Base-by-base conservation (phyloP, 2,797 vertebrate genomes). In the Pyrocephalus nanus region DNA sequence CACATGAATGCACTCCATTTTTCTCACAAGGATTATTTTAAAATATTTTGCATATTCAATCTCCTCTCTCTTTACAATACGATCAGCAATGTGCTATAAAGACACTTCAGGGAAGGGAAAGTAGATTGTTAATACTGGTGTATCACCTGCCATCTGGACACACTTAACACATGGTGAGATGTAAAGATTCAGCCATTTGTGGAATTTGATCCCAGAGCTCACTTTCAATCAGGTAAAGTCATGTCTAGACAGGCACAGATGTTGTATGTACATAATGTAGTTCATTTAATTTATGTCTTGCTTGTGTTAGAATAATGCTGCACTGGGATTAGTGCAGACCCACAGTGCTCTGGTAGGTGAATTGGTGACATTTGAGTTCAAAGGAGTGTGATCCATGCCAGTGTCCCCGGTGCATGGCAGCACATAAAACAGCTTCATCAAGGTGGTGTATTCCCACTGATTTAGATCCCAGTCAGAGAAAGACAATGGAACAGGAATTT, bases 101-200 rank as follows among this genome's bases (percentile, higher is more conserved):
- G 80, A 70, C 77, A 76, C 90, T 93, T 93, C 40, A 76, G 93
- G 94, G 93, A 95, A 90, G 40, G 58, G 79, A 88, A 92, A 81
- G 86, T 90, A 62, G 74, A 66, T 93, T 95, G 71, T 73, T 94
- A 95, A 94, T 76, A 45, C 45, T 55, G 48, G 70, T 85, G 62
- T 92, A 81, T 94, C 86, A 90, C 90, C 92, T 92, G 77, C 92
- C 94, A 95, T 94, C 96, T 96, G 96, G 95, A 95, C 88, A 92
- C 73, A 75, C 86, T 96, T 96, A 95, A 91, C 92, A 92, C 90
- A 86, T 93, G 88, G 86, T 72, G 95, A 92, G 90, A 95, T 81
- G 66, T 79, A 94, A 92, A 91, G 95, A 84, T 93, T 93, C 76
- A 90, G 27, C 54, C 90, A 81, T 95, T 96, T 95, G 83, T 88